Evolutionary conservation across 2,888 invertebrate species (phyloP), one percentile per base, ranked within the genome.

Genomic region (Ophion slaviceki): DNA sequence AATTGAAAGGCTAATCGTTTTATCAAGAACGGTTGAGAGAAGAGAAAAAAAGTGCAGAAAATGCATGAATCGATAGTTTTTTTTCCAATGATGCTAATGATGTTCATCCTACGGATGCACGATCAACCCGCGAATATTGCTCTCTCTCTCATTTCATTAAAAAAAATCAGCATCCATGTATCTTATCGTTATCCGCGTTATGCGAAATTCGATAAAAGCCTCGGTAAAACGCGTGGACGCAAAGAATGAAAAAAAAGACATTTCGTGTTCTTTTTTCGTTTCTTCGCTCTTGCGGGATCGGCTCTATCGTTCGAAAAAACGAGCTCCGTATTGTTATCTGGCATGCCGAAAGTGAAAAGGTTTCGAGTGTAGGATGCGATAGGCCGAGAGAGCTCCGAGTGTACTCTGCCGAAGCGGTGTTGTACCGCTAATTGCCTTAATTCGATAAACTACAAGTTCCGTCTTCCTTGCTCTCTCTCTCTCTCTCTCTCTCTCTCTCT

Each of bases 361-460:
- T 92, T 92, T 92, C 91, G 92, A 91, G 90, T 92, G 90, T 91
- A 91, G 91, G 81, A 70, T 57, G 81, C 81, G 85, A 85, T 85
- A 85, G 85, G 85, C 85, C 70, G 78, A 59, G 36, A 53, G 53
- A 47, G 47, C 62, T 59, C 72, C 36, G 77, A 77, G 80, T 85
- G 84, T 85, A 72, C 78, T 82, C 74, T 40, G 61, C 68, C 85
- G 87, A 88, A 90, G 90, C 88, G 90, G 90, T 85, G 85, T 91
- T 91, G 92, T 92, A 92, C 90, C 90, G 90, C 92, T 92, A 92
- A 92, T 92, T 92, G 91, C 91, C 90, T 92, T 92, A 92, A 92
- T 92, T 92, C 91, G 90, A 92, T 92, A 91, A 92, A 92, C 90
- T 92, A 90, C 90, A 89, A 91, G 89, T 90, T 90, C 53, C 4